Percentiles rank a stretch among this genome's conserved stretches.
These are phyloP conservation scores for Thalassarche chlororhynchos DNA, from an alignment of 2,113 vertebrate species.

Conservation along the genomic window DNA sequence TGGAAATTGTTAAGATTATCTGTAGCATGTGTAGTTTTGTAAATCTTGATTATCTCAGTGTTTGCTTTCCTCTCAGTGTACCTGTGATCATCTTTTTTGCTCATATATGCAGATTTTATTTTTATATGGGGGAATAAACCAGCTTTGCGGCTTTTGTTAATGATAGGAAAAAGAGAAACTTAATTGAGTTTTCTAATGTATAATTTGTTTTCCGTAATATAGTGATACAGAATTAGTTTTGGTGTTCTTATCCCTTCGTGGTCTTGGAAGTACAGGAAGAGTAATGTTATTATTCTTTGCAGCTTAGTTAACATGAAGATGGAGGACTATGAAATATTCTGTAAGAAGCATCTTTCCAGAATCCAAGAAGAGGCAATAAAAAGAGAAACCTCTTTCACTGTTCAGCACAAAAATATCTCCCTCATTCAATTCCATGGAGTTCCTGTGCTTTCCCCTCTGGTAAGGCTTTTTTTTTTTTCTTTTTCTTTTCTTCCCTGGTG, in stretches of 20 bases:
- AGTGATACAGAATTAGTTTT: neutral
- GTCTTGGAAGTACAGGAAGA: neutral
- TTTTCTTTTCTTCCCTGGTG: neutral
- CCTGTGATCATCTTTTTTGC: neutral
- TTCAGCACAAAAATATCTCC: conserved; percentile 69
- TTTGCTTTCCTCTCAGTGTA: neutral
- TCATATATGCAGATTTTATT: neutral
- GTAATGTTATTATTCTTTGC: neutral
- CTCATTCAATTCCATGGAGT: conserved; percentile 85
- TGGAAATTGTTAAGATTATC: neutral
- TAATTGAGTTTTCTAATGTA: neutral
- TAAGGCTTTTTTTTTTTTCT: conserved; percentile 55
- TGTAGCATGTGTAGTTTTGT: neutral
- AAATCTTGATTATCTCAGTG: neutral
- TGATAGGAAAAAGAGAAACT: neutral
- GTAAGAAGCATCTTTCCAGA: conserved; percentile 75
- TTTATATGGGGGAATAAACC: neutral
- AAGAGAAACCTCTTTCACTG: conserved; percentile 33
- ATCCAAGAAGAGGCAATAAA: conserved; percentile 74
- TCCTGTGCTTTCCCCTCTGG: conserved; percentile 87
- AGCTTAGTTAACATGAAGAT: conserved; percentile 71
- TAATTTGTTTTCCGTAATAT: neutral
- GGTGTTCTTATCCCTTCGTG: neutral
- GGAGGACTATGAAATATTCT: conserved; percentile 92
- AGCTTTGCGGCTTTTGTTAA: neutral